Conservation (phyloP, 2,113 vertebrate species). For the Melanostigma gelatinosum region DNA sequence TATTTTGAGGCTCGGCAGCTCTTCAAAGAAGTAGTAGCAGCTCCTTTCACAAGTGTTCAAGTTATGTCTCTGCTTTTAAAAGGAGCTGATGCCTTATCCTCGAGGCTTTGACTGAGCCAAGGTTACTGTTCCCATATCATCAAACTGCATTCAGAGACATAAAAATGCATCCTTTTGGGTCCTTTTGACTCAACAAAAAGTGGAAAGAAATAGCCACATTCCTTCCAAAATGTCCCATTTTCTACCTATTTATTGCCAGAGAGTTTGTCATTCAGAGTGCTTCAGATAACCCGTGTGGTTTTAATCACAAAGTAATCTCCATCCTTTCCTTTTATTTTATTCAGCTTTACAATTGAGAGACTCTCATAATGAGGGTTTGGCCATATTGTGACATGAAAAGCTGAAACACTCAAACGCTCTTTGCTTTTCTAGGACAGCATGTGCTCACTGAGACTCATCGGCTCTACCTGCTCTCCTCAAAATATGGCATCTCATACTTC, state of each 20-base stretch:
- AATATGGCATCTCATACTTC: conserved; percentile 67
- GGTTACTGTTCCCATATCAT: neutral
- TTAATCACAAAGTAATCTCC: neutral
- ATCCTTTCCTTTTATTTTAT: neutral
- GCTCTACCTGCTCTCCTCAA: conserved; percentile 38
- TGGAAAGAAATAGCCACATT: neutral
- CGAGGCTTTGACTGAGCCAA: conserved; percentile 24
- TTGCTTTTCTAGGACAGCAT: conserved; percentile 67
- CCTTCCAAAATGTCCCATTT: neutral
- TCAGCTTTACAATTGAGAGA: neutral
- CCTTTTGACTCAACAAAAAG: neutral
- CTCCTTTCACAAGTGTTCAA: conserved; percentile 25
- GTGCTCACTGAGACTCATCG: conserved; percentile 54
- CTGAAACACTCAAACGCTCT: conserved; percentile 39
- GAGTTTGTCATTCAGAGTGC: neutral
- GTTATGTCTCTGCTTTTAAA: conserved; percentile 20
- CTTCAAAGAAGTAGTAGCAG: conserved; percentile 11
- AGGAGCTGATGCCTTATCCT: conserved; percentile 6
- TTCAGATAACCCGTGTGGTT: neutral
- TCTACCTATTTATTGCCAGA: neutral
- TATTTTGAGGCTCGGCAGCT: conserved; percentile 24
- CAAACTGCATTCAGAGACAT: neutral
- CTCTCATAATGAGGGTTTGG: neutral
- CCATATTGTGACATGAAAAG: conserved; percentile 30
- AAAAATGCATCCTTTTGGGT: neutral